Evolutionary conservation across 2,888 invertebrate genomes (phyloP).

Genomic region (Leptopterna dolabrata): DNA sequence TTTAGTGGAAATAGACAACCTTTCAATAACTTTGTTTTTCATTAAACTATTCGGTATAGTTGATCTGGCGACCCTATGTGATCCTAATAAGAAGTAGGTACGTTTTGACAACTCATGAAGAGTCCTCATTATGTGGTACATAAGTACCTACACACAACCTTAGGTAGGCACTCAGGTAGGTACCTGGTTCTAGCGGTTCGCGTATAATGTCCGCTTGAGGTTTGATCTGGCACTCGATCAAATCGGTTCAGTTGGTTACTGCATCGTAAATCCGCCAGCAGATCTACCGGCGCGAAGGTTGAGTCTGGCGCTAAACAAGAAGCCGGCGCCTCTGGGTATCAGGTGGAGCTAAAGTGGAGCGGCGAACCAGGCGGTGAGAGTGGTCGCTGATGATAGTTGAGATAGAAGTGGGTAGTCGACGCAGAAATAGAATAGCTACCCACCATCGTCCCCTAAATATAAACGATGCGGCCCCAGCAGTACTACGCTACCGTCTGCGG

Average conservation of each 20-base stretch:
- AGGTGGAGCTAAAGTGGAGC: conserved; percentile 13
- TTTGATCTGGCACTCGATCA: too few species aligned
- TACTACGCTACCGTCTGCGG: background rate
- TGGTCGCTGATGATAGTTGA: background rate
- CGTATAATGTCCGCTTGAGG: too few species aligned
- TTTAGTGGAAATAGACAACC: too few species aligned
- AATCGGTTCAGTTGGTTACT: too few species aligned
- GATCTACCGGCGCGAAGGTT: background rate
- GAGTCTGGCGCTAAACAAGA: background rate
- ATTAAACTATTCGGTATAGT: too few species aligned
- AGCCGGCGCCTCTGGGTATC: background rate
- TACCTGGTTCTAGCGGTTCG: too few species aligned
- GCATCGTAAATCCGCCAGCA: background rate
- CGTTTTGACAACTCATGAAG: too few species aligned
- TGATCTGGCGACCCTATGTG: too few species aligned
- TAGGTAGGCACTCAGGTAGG: too few species aligned
- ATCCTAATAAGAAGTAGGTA: too few species aligned
- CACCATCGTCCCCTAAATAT: background rate
- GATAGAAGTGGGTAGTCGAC: background rate
- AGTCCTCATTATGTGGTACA: too few species aligned
- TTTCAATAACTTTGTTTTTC: too few species aligned
- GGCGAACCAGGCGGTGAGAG: background rate
- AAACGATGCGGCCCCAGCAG: background rate
- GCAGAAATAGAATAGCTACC: conserved; percentile 6
- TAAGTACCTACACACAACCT: background rate